phyloP scores from a whole-genome alignment of 2,797 vertebrate species.

The Sebastes elongatus region DNA sequence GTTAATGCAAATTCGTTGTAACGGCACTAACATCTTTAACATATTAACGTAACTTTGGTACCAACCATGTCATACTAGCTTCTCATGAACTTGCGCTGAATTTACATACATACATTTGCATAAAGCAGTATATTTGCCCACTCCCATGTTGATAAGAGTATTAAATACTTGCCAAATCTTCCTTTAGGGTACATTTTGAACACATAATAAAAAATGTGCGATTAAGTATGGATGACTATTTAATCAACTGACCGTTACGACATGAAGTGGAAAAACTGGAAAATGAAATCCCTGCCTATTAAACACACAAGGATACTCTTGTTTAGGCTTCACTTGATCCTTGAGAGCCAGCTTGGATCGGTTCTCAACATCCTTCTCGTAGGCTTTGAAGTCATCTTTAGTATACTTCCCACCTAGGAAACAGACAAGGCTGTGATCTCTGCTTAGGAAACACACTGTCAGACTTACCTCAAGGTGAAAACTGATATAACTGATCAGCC shows the following conservation, averaged over 20 bases:
- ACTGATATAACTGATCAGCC: neutral
- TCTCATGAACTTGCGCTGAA: too few relatives aligned
- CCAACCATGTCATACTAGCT: too few relatives aligned
- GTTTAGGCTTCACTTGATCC: constrained; percentile 90
- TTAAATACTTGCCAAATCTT: too few relatives aligned
- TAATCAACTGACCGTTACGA: neutral
- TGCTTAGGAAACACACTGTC: neutral
- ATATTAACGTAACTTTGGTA: too few relatives aligned
- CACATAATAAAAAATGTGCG: too few relatives aligned
- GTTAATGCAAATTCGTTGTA: too few relatives aligned
- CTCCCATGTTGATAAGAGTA: too few relatives aligned
- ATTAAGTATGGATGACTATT: too few relatives aligned
- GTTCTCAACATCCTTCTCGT: constrained; percentile 89
- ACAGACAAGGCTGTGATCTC: neutral
- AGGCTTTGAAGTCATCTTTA: constrained; percentile 96
- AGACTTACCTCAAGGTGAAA: neutral
- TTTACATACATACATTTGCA: too few relatives aligned
- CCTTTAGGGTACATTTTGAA: too few relatives aligned
- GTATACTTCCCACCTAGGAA: constrained; percentile 92
- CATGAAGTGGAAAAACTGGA: neutral
- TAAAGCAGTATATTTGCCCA: too few relatives aligned
- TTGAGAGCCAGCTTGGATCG: constrained; percentile 90
- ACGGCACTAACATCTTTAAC: too few relatives aligned
- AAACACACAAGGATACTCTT: constrained; percentile 92
- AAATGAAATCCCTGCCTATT: neutral